Evolutionary conservation across 2,797 vertebrate species (phyloP).

Genomic region (Discoglossus pictus): DNA sequence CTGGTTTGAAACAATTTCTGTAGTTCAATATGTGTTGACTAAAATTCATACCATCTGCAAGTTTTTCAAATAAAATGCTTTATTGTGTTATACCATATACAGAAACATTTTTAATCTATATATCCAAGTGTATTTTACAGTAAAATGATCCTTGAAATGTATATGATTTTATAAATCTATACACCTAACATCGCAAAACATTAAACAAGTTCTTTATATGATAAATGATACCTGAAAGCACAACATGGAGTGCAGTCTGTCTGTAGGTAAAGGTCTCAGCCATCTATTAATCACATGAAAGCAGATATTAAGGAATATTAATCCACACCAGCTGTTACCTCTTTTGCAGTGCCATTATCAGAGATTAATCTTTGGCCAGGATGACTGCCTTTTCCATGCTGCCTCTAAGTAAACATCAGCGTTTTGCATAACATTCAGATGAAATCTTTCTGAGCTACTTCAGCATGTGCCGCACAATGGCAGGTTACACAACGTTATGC

Average conservation of each 20-base stretch:
- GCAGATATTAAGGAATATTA: constrained; percentile 76
- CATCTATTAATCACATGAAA: constrained; percentile 84
- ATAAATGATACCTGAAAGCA: constrained; percentile 33
- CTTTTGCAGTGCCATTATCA: constrained; percentile 74
- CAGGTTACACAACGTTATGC: constrained; percentile 35
- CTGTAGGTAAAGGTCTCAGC: constrained; percentile 59
- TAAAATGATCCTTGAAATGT: no score
- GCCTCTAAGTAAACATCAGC: constrained; percentile 54
- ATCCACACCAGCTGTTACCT: constrained; percentile 72
- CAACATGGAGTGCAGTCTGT: no score
- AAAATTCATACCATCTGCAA: no score
- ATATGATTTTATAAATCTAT: no score
- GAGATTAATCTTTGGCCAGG: constrained; percentile 74
- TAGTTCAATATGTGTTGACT: no score
- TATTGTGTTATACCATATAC: no score
- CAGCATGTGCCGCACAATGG: constrained; percentile 21
- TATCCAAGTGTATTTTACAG: no score
- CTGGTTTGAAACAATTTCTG: no score
- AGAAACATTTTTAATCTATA: no score
- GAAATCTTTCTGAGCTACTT: constrained; percentile 45
- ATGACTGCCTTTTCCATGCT: constrained; percentile 59
- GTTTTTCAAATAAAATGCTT: no score
- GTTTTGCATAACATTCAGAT: constrained; percentile 46
- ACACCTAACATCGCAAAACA: no score
- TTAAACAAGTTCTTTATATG: constrained; percentile 6